phyloP scores from a whole-genome alignment of 1,140 invertebrate genomes.

The Orchestia grillus region DNA sequence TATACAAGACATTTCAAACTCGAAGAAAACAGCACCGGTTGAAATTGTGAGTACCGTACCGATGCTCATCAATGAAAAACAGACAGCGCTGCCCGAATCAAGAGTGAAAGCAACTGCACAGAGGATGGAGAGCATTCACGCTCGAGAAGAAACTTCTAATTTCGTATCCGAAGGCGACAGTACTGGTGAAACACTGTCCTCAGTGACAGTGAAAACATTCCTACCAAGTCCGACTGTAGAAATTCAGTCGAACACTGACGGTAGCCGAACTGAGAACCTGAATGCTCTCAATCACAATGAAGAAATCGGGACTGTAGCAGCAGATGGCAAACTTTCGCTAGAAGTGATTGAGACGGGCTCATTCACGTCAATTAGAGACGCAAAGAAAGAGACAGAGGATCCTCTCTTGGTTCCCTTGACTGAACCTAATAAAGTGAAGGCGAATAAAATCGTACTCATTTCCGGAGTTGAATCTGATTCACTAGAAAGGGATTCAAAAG shows the following conservation, averaged over 20 bases:
- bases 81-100: not conserved
- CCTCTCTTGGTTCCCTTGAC: not conserved
- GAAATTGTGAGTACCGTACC: not conserved
- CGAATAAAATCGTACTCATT: not conserved
- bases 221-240: not conserved
- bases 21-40: not conserved
- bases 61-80: not conserved
- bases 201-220: not conserved
- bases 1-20: not conserved
- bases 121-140: not conserved
- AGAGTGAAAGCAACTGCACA: not conserved
- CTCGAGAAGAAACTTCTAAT: not conserved
- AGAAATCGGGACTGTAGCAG: not conserved
- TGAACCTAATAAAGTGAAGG: not conserved
- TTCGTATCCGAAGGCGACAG: not conserved
- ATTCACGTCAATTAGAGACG: not conserved
- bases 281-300: not conserved
- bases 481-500: not conserved
- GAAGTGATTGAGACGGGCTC: not conserved
- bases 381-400: not conserved
- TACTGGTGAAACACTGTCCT: not conserved
- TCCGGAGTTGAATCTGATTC: not conserved
- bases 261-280: not conserved
- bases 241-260: not conserved
- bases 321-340: not conserved